A percentile compares a stretch with the other conserved stretches of the same genome.
phyloP scores from a whole-genome alignment of 2,797 vertebrate species.

The Crossoptilon crossoptilon region DNA sequence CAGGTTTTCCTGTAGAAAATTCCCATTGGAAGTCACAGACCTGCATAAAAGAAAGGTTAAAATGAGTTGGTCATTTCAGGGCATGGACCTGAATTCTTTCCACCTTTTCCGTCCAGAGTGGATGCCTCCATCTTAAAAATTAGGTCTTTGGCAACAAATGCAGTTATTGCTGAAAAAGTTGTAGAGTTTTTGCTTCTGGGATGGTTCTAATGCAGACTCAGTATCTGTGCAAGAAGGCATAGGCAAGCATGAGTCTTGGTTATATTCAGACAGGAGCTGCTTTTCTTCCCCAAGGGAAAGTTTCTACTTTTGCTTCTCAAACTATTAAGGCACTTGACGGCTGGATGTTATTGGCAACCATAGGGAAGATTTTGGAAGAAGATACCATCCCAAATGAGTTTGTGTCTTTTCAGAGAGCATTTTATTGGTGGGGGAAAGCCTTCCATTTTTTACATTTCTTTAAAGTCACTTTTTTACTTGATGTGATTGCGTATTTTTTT shows the following conservation, averaged over 20 bases:
- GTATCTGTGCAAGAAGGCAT: neutral
- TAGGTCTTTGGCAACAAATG: constrained; percentile 30
- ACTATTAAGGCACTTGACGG: constrained; percentile 3
- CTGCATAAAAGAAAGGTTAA: constrained; percentile 6
- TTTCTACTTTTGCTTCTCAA: neutral
- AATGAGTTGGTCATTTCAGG: neutral
- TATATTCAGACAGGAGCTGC: neutral
- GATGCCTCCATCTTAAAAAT: neutral
- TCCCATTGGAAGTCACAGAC: neutral
- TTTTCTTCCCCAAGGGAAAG: neutral
- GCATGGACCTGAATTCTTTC: neutral
- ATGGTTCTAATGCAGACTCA: neutral
- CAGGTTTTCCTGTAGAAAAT: neutral
- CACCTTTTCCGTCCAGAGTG: neutral
- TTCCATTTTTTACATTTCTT: neutral
- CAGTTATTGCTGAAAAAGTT: constrained; percentile 3
- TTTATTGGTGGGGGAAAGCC: neutral
- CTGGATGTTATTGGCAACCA: neutral
- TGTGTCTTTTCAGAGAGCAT: constrained; percentile 22
- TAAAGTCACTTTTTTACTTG: neutral
- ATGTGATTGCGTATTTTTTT: neutral
- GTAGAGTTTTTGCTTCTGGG: neutral
- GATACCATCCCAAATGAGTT: neutral
- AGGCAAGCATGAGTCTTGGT: neutral
- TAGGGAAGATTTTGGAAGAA: neutral